Percentiles rank a stretch among this genome's conserved stretches.
These are phyloP conservation scores for Phalloptychus januarius DNA, from an alignment of 2,797 vertebrate species.

Conservation along the genomic window DNA sequence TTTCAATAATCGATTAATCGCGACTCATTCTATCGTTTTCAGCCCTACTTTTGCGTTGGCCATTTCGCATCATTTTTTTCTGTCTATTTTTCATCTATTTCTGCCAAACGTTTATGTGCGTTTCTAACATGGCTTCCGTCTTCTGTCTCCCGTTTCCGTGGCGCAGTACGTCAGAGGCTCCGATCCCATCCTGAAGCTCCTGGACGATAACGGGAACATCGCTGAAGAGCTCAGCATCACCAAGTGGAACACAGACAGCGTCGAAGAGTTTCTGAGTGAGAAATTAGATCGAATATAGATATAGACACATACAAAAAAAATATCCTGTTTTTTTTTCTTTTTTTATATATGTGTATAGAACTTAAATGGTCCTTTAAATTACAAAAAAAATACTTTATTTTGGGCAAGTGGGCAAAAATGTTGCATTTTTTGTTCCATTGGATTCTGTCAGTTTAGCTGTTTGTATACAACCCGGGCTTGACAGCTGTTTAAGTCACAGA, in stretches of 20 bases:
- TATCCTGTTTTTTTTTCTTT: neutral
- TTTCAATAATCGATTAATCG: too few species aligned
- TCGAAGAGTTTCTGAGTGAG: slow-evolving; percentile 97
- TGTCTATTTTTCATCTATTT: neutral
- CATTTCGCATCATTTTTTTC: neutral
- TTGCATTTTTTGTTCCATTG: slow-evolving; percentile 21
- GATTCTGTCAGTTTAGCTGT: slow-evolving; percentile 37
- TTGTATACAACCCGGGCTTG: slow-evolving; percentile 50
- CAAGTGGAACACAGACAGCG: slow-evolving; percentile 99
- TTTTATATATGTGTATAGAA: slow-evolving; percentile 1
- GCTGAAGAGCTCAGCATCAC: slow-evolving; percentile 98
- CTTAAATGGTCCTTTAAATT: slow-evolving; percentile 23
- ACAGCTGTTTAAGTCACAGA: slow-evolving; percentile 31
- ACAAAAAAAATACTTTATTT: slow-evolving; percentile 8
- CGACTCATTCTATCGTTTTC: too few species aligned
- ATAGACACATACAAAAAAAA: slow-evolving; percentile 69
- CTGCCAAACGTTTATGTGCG: neutral
- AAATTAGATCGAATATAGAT: slow-evolving; percentile 94
- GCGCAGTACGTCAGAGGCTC: slow-evolving; percentile 95
- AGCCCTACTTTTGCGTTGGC: neutral
- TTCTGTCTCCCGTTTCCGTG: neutral
- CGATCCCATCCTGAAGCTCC: slow-evolving; percentile 96
- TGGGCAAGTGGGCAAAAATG: neutral
- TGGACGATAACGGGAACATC: slow-evolving; percentile 98
- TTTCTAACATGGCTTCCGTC: slow-evolving; percentile 17